Evolutionary conservation across 2,888 invertebrate species (phyloP).

Genomic region (Malacosoma neustria): DNA sequence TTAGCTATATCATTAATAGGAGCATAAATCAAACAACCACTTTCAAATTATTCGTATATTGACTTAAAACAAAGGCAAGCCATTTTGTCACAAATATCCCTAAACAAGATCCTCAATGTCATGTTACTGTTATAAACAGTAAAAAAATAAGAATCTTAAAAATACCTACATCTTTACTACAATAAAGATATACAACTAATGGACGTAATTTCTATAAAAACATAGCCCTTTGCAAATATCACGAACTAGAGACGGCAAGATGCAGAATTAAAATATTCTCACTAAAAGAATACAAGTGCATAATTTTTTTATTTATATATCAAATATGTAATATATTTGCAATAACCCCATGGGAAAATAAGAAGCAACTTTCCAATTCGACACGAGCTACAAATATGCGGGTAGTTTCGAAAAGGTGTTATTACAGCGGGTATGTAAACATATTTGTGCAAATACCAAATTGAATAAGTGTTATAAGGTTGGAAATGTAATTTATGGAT

Average conservation of each 20-base stretch:
- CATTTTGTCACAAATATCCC: conserved; percentile 42
- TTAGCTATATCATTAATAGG: conserved; percentile 13
- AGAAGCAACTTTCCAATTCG: conserved; percentile 2
- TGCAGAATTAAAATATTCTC: not conserved
- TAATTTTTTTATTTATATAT: no score
- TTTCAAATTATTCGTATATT: not conserved
- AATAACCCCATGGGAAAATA: no score
- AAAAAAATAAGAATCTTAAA: conserved; percentile 24
- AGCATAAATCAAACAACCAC: conserved; percentile 3
- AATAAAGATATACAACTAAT: conserved; percentile 34
- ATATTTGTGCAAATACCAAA: not conserved
- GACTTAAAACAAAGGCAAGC: conserved; percentile 49
- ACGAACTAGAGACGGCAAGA: not conserved
- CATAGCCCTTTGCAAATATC: conserved; percentile 5
- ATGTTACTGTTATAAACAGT: conserved; percentile 22
- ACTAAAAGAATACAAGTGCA: not conserved
- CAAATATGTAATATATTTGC: no score
- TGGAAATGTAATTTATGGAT: no score
- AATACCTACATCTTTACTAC: conserved; percentile 32
- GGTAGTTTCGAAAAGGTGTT: no score
- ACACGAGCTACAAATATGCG: not conserved
- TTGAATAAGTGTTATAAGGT: not conserved
- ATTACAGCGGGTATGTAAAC: no score
- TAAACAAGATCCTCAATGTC: conserved; percentile 32
- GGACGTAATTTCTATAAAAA: conserved; percentile 27